Conservation (phyloP, 2,113 vertebrate genomes). For the Okapia johnstoni region DNA sequence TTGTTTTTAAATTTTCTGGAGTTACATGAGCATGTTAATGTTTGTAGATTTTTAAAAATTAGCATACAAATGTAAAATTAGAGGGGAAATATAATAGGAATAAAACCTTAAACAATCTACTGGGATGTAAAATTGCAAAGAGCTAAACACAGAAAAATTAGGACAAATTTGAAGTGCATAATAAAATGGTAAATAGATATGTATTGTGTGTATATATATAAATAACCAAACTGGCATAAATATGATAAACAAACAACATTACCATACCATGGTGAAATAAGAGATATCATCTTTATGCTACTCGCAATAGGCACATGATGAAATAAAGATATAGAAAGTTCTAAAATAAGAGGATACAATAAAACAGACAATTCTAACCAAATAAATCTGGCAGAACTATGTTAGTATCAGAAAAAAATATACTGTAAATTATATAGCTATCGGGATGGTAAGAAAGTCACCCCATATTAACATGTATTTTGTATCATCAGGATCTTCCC, state of each 20-base stretch:
- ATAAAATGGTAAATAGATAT: not conserved
- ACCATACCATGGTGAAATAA: too few relatives aligned
- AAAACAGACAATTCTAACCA: not conserved
- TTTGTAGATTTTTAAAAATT: not conserved
- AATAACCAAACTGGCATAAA: not conserved
- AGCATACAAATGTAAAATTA: not conserved
- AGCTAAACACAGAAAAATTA: not conserved
- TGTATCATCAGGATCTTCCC: too few relatives aligned
- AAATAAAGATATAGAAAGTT: not conserved
- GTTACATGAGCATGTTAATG: not conserved
- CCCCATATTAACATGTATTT: not conserved
- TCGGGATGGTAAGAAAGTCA: not conserved
- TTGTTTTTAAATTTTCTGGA: not conserved
- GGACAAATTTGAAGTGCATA: not conserved
- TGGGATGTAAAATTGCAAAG: not conserved
- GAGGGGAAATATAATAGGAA: not conserved
- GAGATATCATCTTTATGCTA: not conserved
- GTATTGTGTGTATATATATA: not conserved
- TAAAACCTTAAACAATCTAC: not conserved
- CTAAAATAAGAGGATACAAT: not conserved
- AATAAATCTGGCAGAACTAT: not conserved
- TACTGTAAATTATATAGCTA: not conserved
- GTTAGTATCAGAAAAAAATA: not conserved
- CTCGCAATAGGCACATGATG: not conserved
- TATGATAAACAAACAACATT: not conserved